Evolutionary conservation across 1,140 invertebrate genomes (phyloP), one percentile per base, ranked within the genome.

Genomic region (Cephus cinctus): DNA sequence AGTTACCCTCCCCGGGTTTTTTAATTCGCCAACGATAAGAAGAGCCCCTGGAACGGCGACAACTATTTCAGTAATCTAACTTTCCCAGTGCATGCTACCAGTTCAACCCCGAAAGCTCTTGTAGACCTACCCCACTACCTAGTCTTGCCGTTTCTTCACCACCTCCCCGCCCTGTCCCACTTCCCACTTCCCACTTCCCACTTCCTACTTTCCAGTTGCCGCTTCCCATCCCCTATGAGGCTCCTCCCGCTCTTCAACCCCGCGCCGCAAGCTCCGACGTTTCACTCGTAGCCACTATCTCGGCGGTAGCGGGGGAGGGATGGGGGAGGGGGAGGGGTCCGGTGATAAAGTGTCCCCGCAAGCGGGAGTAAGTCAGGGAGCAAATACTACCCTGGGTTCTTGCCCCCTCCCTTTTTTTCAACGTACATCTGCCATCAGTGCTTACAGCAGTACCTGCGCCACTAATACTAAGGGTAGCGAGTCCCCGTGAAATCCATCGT

Each of bases 61-160:
- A 58, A 58, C 56, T 58, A 58, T 58, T 58, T 54, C 39, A 52
- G 40, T 43, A 49, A 58, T 58, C 46, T 54, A 58, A 58, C 56
- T 58, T 58, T n/a, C 6, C 25, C 6, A n/a, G 25, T 6, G 25
- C n/a, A n/a, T n/a, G n/a, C n/a, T n/a, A n/a, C n/a, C n/a, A n/a
- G n/a, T n/a, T n/a, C n/a, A n/a, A n/a, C n/a, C n/a, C n/a, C n/a
- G n/a, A n/a, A n/a, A n/a, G n/a, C n/a, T n/a, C n/a, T n/a, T n/a
- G n/a, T n/a, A n/a, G n/a, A n/a, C n/a, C n/a, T n/a, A n/a, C n/a
- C n/a, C n/a, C n/a, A n/a, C n/a, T n/a, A n/a, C n/a, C n/a, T n/a
- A n/a, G n/a, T n/a, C n/a, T n/a, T n/a, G n/a, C n/a, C n/a, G n/a
- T n/a, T n/a, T n/a, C n/a, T n/a, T n/a, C n/a, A n/a, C n/a, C n/a